These are phyloP conservation scores for Mallotus villosus DNA, from an alignment of 2,797 vertebrate genomes.

Conservation along the genomic window DNA sequence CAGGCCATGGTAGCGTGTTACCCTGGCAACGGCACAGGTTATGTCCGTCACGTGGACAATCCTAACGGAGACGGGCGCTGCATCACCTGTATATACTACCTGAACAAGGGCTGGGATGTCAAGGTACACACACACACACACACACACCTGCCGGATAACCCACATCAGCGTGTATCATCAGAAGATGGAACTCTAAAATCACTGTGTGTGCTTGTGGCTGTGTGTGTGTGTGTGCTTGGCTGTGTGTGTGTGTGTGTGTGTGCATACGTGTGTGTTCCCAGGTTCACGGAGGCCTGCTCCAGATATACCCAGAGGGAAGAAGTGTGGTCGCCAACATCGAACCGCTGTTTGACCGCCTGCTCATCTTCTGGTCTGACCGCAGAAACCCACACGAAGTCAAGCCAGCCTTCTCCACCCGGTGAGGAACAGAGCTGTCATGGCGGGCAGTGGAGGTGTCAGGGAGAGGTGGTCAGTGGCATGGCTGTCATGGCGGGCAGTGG, in stretches of 20 bases:
- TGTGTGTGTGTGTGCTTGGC: neutral
- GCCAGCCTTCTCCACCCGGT: constrained; percentile 87
- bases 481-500: too few relatives aligned
- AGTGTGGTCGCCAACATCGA: constrained; percentile 88
- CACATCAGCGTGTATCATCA: neutral
- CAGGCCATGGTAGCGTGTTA: constrained; percentile 96
- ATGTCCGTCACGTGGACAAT: constrained; percentile 92
- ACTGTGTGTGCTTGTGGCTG: neutral
- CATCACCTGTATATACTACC: constrained; percentile 95
- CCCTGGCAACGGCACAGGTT: constrained; percentile 87
- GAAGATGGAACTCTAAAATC: neutral
- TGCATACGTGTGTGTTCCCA: constrained; percentile 29
- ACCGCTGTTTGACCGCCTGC: constrained; percentile 82
- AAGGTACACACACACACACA: constrained; percentile 67
- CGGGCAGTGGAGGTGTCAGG: too few relatives aligned
- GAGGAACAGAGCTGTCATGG: constrained; percentile 29
- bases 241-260: neutral
- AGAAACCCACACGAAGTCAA: constrained; percentile 93
- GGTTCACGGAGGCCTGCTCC: constrained; percentile 86
- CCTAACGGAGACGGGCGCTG: constrained; percentile 89
- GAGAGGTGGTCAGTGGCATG: too few relatives aligned
- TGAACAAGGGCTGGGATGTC: constrained; percentile 90
- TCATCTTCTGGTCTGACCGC: constrained; percentile 92
- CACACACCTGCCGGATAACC: neutral
- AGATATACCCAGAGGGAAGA: constrained; percentile 87